phyloP scores from a whole-genome alignment of 2,888 invertebrate species.

The Orchestes rusci region DNA sequence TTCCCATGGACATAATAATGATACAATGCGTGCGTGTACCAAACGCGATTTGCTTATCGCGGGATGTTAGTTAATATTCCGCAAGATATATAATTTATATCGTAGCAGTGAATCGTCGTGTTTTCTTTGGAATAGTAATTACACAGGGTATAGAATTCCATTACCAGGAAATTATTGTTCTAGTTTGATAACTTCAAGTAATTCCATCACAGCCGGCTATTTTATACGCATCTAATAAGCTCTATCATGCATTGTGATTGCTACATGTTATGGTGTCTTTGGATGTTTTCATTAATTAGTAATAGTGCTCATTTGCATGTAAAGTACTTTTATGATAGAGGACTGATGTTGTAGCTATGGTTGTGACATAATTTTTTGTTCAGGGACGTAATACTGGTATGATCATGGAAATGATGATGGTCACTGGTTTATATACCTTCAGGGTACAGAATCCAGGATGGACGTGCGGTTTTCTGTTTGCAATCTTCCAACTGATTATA shows the following conservation, averaged over 20 bases:
- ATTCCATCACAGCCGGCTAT: slow-evolving; percentile 20
- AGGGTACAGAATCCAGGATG: too few species aligned
- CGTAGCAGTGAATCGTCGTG: slow-evolving; percentile 17
- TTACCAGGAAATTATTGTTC: slow-evolving; percentile 24
- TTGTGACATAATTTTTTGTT: too few species aligned
- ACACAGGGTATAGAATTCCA: slow-evolving; percentile 19
- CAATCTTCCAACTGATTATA: too few species aligned
- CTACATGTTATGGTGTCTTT: slow-evolving; percentile 16
- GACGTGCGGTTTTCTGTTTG: too few species aligned
- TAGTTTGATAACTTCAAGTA: slow-evolving; percentile 20
- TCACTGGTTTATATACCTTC: too few species aligned
- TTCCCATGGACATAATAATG: too few species aligned
- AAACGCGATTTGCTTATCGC: slow-evolving; percentile 18
- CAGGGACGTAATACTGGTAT: too few species aligned
- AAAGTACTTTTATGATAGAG: slow-evolving; percentile 14
- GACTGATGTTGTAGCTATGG: too few species aligned
- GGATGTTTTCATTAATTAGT: slow-evolving; percentile 15
- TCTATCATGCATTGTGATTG: too few species aligned
- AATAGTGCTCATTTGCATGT: slow-evolving; percentile 15
- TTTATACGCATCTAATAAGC: too few species aligned
- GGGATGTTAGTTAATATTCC: slow-evolving; percentile 16
- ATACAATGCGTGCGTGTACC: too few species aligned
- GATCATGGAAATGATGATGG: too few species aligned
- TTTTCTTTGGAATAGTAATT: slow-evolving; percentile 22
- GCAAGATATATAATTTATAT: slow-evolving; percentile 19